Conservation (phyloP, 2,888 invertebrate genomes). For the Cremastinae sp. region DNA sequence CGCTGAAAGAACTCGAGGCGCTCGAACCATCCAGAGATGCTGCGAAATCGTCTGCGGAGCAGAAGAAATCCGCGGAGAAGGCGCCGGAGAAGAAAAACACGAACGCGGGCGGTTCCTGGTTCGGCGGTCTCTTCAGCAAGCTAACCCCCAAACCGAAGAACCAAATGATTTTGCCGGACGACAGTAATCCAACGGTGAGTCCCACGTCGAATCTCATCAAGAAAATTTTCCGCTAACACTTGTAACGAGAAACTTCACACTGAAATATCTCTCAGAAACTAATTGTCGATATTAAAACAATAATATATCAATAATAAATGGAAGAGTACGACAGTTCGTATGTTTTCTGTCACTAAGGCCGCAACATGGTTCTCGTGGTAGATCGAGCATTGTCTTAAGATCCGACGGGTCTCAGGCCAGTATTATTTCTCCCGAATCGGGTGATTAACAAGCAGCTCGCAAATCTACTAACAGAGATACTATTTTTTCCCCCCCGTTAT, state of each 20-base stretch:
- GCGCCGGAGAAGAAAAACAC: constrained; percentile 76
- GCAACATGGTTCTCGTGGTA: constrained; percentile 76
- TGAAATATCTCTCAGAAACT: no score
- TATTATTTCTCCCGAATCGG: constrained; percentile 62
- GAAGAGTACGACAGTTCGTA: constrained; percentile 25
- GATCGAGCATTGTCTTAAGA: constrained; percentile 67
- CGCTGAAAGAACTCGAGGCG: constrained; percentile 78
- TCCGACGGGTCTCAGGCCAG: constrained; percentile 71
- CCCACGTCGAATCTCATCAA: background rate
- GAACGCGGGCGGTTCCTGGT: constrained; percentile 85
- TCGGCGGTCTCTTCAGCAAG: constrained; percentile 93
- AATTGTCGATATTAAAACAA: background rate
- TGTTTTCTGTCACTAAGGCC: constrained; percentile 75
- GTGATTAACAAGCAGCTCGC: constrained; percentile 27
- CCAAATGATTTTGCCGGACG: constrained; percentile 97
- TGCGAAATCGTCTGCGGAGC: constrained; percentile 60
- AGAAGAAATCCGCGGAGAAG: constrained; percentile 71
- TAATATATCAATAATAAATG: background rate
- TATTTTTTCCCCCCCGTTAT: background rate
- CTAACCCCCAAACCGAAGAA: constrained; percentile 92
- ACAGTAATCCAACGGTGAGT: constrained; percentile 93
- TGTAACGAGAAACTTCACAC: no score
- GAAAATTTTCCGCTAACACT: no score
- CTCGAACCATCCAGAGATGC: constrained; percentile 70
- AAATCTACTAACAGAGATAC: constrained; percentile 21